These are phyloP conservation scores for Ceratothoa steindachneri DNA, from an alignment of 2,888 invertebrate species.

Conservation along the genomic window DNA sequence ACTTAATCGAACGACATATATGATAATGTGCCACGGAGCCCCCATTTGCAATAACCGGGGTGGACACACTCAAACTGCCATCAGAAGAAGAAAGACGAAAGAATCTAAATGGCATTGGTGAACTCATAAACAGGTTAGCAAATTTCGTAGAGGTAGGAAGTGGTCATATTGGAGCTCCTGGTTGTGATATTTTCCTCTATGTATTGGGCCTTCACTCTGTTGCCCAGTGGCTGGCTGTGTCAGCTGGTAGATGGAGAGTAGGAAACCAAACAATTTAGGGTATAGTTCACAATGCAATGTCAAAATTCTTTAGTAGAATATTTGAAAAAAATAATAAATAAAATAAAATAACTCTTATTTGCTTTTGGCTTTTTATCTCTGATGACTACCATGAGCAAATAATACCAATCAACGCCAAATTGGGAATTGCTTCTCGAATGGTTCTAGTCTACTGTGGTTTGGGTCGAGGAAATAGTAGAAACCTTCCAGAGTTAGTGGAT, in stretches of 20 bases:
- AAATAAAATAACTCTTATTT: no score
- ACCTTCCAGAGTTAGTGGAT: no score
- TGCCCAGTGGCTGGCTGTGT: background rate
- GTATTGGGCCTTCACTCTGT: background rate
- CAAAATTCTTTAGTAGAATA: no score
- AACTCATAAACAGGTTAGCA: background rate
- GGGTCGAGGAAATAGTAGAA: no score
- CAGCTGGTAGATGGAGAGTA: background rate
- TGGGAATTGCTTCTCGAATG: no score
- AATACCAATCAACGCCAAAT: no score
- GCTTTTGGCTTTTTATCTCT: no score
- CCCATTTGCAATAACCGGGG: no score
- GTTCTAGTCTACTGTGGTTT: no score
- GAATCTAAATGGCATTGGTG: background rate
- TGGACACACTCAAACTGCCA: background rate
- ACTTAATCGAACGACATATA: background rate
- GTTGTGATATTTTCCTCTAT: constrained; percentile 5
- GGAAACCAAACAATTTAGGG: background rate
- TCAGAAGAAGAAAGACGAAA: background rate
- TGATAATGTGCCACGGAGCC: background rate
- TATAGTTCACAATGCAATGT: no score
- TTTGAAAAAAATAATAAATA: no score
- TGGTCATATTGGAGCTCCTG: background rate
- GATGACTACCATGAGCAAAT: no score
- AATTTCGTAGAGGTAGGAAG: background rate